Evolutionary conservation across 2,888 invertebrate species (phyloP).

Genomic region (Pollenia labialis): DNA sequence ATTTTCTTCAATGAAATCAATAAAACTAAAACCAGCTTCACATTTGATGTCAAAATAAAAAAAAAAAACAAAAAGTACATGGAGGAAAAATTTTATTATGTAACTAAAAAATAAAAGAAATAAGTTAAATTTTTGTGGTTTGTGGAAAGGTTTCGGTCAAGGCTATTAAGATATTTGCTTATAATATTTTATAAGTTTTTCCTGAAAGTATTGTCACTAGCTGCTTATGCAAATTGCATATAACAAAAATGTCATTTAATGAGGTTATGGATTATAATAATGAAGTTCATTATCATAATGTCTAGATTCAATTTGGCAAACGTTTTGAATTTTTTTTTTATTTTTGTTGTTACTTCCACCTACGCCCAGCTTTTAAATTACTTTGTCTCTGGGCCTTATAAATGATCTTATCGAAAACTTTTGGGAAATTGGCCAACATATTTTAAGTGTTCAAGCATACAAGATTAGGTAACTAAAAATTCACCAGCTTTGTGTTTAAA

Average conservation of each 20-base stretch:
- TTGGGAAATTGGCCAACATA: slow-evolving; percentile 49
- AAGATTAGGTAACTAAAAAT: slow-evolving; percentile 1
- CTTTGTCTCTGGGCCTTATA: not conserved
- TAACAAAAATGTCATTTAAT: slow-evolving; percentile 5
- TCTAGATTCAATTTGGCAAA: slow-evolving; percentile 52
- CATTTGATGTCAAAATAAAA: slow-evolving; percentile 19
- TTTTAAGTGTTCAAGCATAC: not conserved
- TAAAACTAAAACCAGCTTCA: slow-evolving; percentile 60
- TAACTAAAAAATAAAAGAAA: slow-evolving; percentile 16
- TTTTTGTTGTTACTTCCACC: slow-evolving; percentile 38
- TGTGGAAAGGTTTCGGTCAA: slow-evolving; percentile 58
- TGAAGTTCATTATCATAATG: slow-evolving; percentile 61
- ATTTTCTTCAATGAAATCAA: slow-evolving; percentile 51
- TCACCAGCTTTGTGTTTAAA: not conserved
- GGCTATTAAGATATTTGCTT: slow-evolving; percentile 30
- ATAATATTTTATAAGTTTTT: not conserved
- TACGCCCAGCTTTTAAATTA: slow-evolving; percentile 51
- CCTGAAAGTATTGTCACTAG: not conserved
- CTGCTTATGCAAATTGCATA: not conserved
- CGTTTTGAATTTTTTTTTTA: too few species aligned
- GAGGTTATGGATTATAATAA: slow-evolving; percentile 24
- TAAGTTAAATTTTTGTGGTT: slow-evolving; percentile 25
- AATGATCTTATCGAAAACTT: not conserved
- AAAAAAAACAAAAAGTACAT: not conserved
- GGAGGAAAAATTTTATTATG: slow-evolving; percentile 42